A percentile compares a stretch with the other conserved stretches of the same genome.
phyloP scores from a whole-genome alignment of 2,888 invertebrate species.

The Diloba caeruleocephala region DNA sequence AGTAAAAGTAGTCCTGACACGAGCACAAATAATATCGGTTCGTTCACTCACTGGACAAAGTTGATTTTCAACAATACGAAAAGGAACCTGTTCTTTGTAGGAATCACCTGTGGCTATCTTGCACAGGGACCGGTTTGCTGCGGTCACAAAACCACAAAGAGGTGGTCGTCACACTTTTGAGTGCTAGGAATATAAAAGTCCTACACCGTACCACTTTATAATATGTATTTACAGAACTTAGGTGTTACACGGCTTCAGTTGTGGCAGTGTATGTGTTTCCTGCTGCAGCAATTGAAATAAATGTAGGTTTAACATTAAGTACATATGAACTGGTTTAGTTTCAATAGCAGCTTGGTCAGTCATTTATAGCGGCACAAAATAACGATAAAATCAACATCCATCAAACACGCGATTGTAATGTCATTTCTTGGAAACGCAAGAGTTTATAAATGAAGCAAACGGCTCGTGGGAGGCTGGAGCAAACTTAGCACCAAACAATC shows the following conservation, averaged over 20 bases:
- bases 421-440: conserved; percentile 63
- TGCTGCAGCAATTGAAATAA: conserved; percentile 1
- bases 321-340: conserved; percentile 5
- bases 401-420: conserved; percentile 54
- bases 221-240: conserved; percentile 7
- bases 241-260: conserved; percentile 5
- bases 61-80: conserved; percentile 71
- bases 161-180: conserved; percentile 73
- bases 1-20: conserved; percentile 70
- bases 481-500: conserved; percentile 62
- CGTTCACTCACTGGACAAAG: conserved; percentile 61
- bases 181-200: conserved; percentile 40
- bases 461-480: conserved; percentile 61
- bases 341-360: conserved; percentile 37
- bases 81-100: conserved; percentile 75
- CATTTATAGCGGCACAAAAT: conserved; percentile 49
- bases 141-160: conserved; percentile 76
- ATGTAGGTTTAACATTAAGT: background rate
- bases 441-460: conserved; percentile 66
- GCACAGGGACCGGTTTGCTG: conserved; percentile 73
- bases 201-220: conserved; percentile 24
- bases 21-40: conserved; percentile 55
- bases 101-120: conserved; percentile 80
- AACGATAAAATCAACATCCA: conserved; percentile 54
- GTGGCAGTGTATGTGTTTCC: conserved; percentile 4